Evolutionary conservation across 2,113 vertebrate genomes (phyloP).

Genomic region (Tragelaphus buxtoni): DNA sequence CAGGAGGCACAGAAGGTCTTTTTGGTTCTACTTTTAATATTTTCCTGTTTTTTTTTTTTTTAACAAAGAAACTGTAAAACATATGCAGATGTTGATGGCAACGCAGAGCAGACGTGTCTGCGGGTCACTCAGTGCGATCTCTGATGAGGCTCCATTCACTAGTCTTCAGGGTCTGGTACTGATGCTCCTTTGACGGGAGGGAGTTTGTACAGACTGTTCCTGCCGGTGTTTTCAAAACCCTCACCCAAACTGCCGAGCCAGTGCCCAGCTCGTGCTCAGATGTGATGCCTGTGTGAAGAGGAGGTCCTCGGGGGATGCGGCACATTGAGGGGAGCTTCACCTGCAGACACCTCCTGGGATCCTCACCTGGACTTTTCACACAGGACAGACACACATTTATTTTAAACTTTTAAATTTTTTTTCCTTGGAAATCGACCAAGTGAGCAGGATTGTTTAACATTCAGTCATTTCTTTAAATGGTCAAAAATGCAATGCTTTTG

Average conservation of each 20-base stretch:
- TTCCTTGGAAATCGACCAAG: background rate
- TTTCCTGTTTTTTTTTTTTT: background rate
- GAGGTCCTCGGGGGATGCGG: fast-evolving
- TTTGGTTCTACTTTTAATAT: background rate
- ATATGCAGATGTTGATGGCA: background rate
- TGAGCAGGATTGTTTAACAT: background rate
- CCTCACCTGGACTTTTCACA: no score
- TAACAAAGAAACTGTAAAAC: background rate
- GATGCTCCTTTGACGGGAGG: background rate
- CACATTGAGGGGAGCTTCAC: fast-evolving
- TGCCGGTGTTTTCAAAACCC: background rate
- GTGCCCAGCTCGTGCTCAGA: background rate
- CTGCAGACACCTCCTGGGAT: background rate
- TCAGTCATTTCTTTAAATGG: background rate
- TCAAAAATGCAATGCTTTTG: background rate
- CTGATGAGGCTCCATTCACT: background rate
- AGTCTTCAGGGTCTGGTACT: background rate
- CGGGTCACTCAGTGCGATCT: background rate
- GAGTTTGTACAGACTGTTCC: background rate
- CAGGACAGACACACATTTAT: background rate
- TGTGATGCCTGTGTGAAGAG: fast-evolving
- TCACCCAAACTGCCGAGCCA: fast-evolving
- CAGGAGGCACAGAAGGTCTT: background rate
- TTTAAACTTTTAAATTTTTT: background rate
- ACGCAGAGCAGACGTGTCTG: background rate